Base-by-base conservation (phyloP, 2,888 invertebrate species). In the Stratiomys singularior region DNA sequence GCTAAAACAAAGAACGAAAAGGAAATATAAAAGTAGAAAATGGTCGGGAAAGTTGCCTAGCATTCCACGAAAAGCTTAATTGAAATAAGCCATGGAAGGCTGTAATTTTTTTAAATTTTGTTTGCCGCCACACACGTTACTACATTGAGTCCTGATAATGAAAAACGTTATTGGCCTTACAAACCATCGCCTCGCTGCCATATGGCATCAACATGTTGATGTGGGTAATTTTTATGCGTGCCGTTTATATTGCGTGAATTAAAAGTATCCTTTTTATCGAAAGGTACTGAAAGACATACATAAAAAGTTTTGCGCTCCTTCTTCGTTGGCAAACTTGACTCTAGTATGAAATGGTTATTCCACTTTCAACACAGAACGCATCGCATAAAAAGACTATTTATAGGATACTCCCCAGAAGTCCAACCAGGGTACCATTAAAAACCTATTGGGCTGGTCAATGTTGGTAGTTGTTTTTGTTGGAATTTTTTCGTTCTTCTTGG, bases 171-270 rank as follows among this genome's bases (percentile, higher is more conserved):
- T 37, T 37, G 3, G 9, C 37, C 9, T 9, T 37, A 15, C 52
- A 52, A 9, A 13, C 15, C n/a, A 52, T 15, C 18, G n/a, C 52
- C 4, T 4, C 52, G 4, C 4, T 4, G 4, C 18, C 4, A 52
- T 52, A 9, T 52, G 3, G 18, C 52, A 52, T 13, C 18, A 52
- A 52, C 52, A 18, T 52, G 52, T 52, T 52, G 15, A 18, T 52
- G 52, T 52, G n/a, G 7, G 4, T 52, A 52, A 52, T 52, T 52
- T 37, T 52, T 52, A 52, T 52, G 52, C 52, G 52, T 52, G 52
- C 52, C 52, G 15, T 52, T 52, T 52, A 52, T 52, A 52, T 52
- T 52, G 52, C 52, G 52, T 52, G 52, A 52, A 52, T 52, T 18
- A 52, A 52, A 52, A 5, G 52, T n/a, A 52, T 52, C 18, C 52